Percentiles rank a stretch among this genome's conserved stretches.
Conservation (phyloP, 2,888 invertebrate species). For the Germaria angustata region DNA sequence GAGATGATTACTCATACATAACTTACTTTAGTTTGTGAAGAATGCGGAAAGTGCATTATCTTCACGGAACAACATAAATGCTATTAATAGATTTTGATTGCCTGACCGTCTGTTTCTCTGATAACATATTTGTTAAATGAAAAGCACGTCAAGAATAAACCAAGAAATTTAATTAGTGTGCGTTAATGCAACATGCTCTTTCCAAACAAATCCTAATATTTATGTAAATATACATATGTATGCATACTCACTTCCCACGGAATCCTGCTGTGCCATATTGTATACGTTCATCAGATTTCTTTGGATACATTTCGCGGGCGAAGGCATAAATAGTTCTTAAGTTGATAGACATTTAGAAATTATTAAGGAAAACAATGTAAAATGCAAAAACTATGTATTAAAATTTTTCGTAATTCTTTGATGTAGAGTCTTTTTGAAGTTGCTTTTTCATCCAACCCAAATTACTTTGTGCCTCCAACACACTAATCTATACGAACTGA, state of each 20-base stretch:
- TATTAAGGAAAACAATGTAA: not conserved
- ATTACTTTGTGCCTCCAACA: not conserved
- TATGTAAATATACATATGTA: not conserved
- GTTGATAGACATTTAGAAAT: constrained; percentile 76
- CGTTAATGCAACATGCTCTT: not conserved
- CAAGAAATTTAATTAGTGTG: not conserved
- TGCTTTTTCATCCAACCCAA: not conserved
- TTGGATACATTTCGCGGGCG: constrained; percentile 89
- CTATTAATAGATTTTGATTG: constrained; percentile 45
- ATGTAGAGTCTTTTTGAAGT: not conserved
- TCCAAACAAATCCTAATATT: not conserved
- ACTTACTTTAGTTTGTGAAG: not conserved
- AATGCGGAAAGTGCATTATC: not conserved
- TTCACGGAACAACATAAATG: not conserved
- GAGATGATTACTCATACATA: constrained; percentile 39
- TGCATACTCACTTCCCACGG: constrained; percentile 83
- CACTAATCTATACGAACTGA: not conserved
- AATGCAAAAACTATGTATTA: not conserved
- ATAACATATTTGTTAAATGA: not conserved
- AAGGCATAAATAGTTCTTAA: constrained; percentile 84
- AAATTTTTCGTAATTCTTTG: not conserved
- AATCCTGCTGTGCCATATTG: constrained; percentile 94
- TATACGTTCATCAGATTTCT: constrained; percentile 84
- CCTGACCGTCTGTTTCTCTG: not conserved
- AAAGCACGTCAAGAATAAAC: not conserved